A percentile compares a stretch with the other conserved stretches of the same genome.
These are phyloP conservation scores for Sebastes vulpes DNA, from an alignment of 2,797 vertebrate genomes.

Conservation along the genomic window DNA sequence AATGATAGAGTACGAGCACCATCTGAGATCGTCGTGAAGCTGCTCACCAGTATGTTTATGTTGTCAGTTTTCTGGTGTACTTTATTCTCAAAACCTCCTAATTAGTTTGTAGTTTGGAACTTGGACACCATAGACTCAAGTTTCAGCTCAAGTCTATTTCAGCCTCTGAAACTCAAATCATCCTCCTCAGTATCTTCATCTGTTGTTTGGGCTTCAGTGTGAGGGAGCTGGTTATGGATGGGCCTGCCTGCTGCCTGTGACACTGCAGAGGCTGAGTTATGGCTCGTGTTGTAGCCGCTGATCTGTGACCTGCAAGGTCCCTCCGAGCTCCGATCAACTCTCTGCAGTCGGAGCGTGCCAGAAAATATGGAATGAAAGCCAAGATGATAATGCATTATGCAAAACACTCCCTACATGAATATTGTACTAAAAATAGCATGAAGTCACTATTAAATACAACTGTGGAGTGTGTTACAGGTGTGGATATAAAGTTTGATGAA, in stretches of 20 bases:
- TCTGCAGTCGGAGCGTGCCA: background rate
- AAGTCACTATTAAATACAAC: background rate
- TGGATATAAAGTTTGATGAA: background rate
- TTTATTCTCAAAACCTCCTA: background rate
- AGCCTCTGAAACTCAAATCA: background rate
- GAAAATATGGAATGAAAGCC: background rate
- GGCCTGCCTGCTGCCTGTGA: slow-evolving; percentile 7
- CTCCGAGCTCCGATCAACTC: slow-evolving; percentile 27
- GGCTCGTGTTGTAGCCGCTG: slow-evolving; percentile 32
- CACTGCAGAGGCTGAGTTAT: slow-evolving; percentile 51
- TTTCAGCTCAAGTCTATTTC: background rate
- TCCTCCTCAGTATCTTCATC: slow-evolving; percentile 21
- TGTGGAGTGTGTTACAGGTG: background rate
- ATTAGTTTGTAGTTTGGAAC: background rate
- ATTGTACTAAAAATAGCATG: background rate
- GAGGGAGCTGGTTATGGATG: slow-evolving; percentile 46
- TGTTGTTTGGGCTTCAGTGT: background rate
- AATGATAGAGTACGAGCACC: background rate
- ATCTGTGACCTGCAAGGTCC: slow-evolving; percentile 48
- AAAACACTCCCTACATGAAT: background rate
- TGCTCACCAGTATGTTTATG: background rate
- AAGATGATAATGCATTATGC: background rate
- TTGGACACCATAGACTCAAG: background rate
- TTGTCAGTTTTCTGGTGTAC: background rate
- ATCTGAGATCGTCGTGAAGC: background rate